Percentiles rank a stretch among this genome's conserved stretches.
Conservation (phyloP, 2,797 vertebrate genomes). For the Chelmon rostratus region DNA sequence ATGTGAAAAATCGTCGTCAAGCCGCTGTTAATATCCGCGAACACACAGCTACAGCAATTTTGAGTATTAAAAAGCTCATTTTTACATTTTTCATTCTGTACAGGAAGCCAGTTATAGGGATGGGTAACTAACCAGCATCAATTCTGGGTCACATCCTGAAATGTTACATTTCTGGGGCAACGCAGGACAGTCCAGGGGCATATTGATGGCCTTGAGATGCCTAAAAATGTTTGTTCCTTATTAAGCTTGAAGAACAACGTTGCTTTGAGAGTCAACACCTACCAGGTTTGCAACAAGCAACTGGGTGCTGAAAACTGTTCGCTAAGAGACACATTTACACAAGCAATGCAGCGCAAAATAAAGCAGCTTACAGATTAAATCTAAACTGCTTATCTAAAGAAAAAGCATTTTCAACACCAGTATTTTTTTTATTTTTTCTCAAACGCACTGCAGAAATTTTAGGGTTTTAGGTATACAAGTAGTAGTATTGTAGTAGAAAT, state of each 20-base stretch:
- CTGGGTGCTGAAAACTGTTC: slow-evolving; percentile 35
- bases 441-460: slow-evolving; percentile 62
- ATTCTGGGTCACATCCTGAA: slow-evolving; percentile 26
- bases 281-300: slow-evolving; percentile 45
- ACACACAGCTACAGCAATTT: slow-evolving; percentile 42
- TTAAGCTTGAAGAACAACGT: slow-evolving; percentile 36
- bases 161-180: slow-evolving; percentile 11
- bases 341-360: slow-evolving; percentile 47
- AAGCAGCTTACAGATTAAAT: slow-evolving; percentile 43
- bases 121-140: slow-evolving; percentile 8
- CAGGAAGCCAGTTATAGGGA: slow-evolving; percentile 20
- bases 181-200: background rate
- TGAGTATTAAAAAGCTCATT: slow-evolving; percentile 27
- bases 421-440: slow-evolving; percentile 48
- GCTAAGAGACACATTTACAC: slow-evolving; percentile 44
- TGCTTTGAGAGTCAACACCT: slow-evolving; percentile 35
- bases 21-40: slow-evolving; percentile 36
- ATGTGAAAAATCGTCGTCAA: slow-evolving; percentile 46
- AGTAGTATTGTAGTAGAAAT: slow-evolving; percentile 53
- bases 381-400: slow-evolving; percentile 32
- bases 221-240: slow-evolving; percentile 52
- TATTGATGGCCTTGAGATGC: slow-evolving; percentile 6
- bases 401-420: slow-evolving; percentile 40
- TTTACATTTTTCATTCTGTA: slow-evolving; percentile 23
- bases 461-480: slow-evolving; percentile 51